phyloP scores from a whole-genome alignment of 2,888 invertebrate species.

The Augiades crinisus region DNA sequence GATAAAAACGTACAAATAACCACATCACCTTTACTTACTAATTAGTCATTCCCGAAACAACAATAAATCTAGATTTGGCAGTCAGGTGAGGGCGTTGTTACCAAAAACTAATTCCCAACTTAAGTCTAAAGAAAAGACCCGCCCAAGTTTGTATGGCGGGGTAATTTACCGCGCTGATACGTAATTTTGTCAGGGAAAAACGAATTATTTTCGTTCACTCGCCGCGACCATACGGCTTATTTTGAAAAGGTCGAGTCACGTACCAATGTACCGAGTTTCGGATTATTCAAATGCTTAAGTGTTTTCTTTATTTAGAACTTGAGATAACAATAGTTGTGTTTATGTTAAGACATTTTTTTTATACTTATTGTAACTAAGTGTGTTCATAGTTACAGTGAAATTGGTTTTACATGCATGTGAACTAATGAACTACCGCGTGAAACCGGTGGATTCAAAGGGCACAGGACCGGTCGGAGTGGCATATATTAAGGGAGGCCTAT shows the following conservation, averaged over 20 bases:
- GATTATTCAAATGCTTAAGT: constrained; percentile 15
- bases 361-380: too few relatives aligned
- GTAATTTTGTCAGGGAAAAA: constrained; percentile 55
- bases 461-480: too few relatives aligned
- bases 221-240: constrained; percentile 32
- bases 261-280: not conserved
- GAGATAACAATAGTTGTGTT: not conserved
- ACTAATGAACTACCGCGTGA: too few relatives aligned
- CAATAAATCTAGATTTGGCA: not conserved
- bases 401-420: too few relatives aligned
- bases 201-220: constrained; percentile 58
- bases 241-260: constrained; percentile 28
- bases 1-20: constrained; percentile 7
- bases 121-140: constrained; percentile 22
- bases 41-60: not conserved
- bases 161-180: constrained; percentile 56
- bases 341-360: too few relatives aligned
- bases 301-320: constrained; percentile 5
- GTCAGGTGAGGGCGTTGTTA: not conserved
- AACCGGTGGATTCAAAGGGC: too few relatives aligned
- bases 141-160: constrained; percentile 39
- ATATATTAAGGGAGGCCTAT: too few relatives aligned
- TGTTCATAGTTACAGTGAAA: too few relatives aligned
- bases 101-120: constrained; percentile 1
- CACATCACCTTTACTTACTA: too few relatives aligned